Conservation (phyloP, 2,888 invertebrate genomes). For the Chrysodeixis includens region DNA sequence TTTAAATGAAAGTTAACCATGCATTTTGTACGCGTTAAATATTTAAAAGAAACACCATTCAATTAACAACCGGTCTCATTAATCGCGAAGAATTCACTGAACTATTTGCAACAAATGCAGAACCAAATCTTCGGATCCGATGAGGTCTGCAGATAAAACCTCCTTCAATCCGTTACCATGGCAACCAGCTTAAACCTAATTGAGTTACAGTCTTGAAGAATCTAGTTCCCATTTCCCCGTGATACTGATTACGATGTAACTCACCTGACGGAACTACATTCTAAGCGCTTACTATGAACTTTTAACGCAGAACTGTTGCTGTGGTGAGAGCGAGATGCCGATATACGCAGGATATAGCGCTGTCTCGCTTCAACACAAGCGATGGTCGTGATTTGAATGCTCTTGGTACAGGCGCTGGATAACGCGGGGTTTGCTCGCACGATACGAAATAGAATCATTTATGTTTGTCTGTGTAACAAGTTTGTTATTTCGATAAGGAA, state of each 20-base stretch:
- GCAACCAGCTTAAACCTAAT: slow-evolving; percentile 60
- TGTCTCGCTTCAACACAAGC: no score
- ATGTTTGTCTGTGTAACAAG: background rate
- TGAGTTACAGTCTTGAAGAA: slow-evolving; percentile 63
- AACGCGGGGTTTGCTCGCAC: background rate
- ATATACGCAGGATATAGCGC: no score
- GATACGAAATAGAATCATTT: slow-evolving; percentile 1
- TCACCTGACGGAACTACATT: slow-evolving; percentile 33
- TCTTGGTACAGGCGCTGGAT: background rate
- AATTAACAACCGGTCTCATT: background rate
- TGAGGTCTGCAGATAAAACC: slow-evolving; percentile 58
- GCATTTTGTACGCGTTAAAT: background rate
- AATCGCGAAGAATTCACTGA: background rate
- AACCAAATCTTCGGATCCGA: slow-evolving; percentile 20
- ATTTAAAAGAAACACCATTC: background rate
- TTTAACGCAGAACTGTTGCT: slow-evolving; percentile 7
- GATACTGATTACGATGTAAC: slow-evolving; percentile 31
- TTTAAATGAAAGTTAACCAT: background rate
- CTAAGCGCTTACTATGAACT: background rate
- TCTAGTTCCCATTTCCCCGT: slow-evolving; percentile 44
- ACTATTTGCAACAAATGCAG: background rate
- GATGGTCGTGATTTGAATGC: no score
- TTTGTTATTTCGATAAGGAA: background rate
- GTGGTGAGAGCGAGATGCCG: no score
- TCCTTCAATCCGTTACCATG: slow-evolving; percentile 21